Conservation (phyloP, 2,888 invertebrate species). For the Cheilosia vulpina region DNA sequence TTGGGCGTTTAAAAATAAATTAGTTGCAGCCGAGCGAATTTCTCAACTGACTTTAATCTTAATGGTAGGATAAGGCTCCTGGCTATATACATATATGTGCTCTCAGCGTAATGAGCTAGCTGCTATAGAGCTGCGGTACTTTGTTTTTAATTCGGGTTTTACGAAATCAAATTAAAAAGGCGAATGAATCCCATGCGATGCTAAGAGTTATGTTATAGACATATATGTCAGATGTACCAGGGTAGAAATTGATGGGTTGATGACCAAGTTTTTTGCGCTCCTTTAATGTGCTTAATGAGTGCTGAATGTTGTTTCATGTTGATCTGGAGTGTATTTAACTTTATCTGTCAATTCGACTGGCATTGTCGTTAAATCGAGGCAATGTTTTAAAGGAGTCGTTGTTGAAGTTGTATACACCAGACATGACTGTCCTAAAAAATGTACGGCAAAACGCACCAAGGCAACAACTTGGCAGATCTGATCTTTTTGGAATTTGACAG, state of each 20-base stretch:
- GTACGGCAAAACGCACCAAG: no score
- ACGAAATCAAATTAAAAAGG: not conserved
- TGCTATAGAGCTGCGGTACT: not conserved
- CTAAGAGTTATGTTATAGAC: not conserved
- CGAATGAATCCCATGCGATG: not conserved
- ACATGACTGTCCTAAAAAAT: no score
- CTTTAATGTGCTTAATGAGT: not conserved
- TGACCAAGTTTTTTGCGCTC: not conserved
- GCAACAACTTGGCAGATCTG: no score
- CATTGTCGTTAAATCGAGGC: not conserved
- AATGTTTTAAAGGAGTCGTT: not conserved
- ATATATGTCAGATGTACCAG: no score
- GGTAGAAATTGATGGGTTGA: not conserved
- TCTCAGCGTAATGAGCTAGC: slow-evolving; percentile 16
- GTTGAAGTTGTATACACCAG: no score
- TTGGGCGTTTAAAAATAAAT: slow-evolving; percentile 55
- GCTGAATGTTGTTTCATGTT: not conserved
- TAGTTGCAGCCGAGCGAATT: slow-evolving; percentile 45
- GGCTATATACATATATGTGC: not conserved
- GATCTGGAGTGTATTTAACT: no score
- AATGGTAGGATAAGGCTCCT: not conserved
- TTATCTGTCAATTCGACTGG: no score
- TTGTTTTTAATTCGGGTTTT: not conserved
- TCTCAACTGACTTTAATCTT: slow-evolving; percentile 18
- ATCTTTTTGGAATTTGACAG: no score